A percentile compares a stretch with the other conserved stretches of the same genome.
These are phyloP conservation scores for Tragelaphus oryx DNA, from an alignment of 2,797 vertebrate genomes.

Conservation along the genomic window DNA sequence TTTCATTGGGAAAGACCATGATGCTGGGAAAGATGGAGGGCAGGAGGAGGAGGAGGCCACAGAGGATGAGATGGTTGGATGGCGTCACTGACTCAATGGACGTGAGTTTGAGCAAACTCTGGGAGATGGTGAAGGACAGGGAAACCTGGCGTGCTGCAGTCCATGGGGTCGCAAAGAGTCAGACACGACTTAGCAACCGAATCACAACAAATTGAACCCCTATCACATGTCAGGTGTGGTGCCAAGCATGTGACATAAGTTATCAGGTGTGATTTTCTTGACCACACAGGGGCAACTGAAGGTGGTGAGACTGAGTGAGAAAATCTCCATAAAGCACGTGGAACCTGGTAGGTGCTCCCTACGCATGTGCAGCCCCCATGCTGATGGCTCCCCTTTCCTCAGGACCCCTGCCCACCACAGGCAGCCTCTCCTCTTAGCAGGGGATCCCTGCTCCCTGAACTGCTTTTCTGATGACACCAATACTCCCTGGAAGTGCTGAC, in stretches of 20 bases:
- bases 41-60: not conserved
- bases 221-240: not conserved
- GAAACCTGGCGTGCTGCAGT: not conserved
- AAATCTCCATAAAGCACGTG: accelerated
- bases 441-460: not conserved
- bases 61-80: not conserved
- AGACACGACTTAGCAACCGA: not conserved
- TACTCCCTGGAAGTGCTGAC: not conserved
- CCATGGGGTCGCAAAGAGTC: accelerated
- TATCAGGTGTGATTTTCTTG: not conserved
- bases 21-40: not conserved
- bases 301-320: not conserved
- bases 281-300: not conserved
- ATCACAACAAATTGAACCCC: not conserved
- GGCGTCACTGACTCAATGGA: not conserved
- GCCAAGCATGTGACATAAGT: not conserved
- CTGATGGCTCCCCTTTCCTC: not conserved
- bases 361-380: accelerated
- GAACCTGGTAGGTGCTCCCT: not conserved
- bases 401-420: not conserved
- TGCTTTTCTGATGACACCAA: not conserved
- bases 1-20: not conserved
- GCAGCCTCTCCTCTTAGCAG: not conserved
- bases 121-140: not conserved
- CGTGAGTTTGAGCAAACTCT: not conserved